Evolutionary conservation across 2,113 vertebrate genomes (phyloP), one percentile per base, ranked within the genome.

Genomic region (Malurus alboscapulatus): DNA sequence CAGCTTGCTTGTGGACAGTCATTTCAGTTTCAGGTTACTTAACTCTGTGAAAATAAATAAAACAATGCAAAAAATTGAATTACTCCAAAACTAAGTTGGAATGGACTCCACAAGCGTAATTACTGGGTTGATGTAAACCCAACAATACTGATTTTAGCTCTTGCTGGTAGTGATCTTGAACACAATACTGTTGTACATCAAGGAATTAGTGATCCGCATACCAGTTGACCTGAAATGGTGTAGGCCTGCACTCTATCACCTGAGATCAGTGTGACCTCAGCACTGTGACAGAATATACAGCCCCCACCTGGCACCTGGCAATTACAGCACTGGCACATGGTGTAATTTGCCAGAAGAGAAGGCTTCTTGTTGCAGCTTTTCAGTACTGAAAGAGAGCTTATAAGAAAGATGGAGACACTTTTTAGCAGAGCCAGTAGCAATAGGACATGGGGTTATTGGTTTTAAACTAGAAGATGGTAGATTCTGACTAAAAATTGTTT

Each of bases 381-480:
- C 77, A 62, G 3, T n/a, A 44, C 44, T 53, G 38, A 75, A 74
- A 88, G 17, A 6, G 32, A 29, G 12, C 65, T 58, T 12, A 2
- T 17, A 25, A 51, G 34, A 72, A 87, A 77, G 29, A 42, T 10
- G 3, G 12, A 27, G 18, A 67, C 53, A 62, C 13, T 19, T 77
- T 63, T 66, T 32, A 77, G 40, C 12, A 90, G 10, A 30, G 24
- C 14, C 20, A 68, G 34, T 32, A 36, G 40, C 10, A 12, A 34
- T 0, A 78, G 50, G 19, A 63, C 13, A 68, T 38, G n/a, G 11
- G 6, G 13, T 1, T 21, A n/a, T 36, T 42, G 6, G 16, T 29
- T 74, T 82, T 51, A 65, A 69, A 54, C 6, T 18, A 6, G 16
- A 63, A 69, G 15, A 68, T 4, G 18, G 13, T 10, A 42, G 47